Base-by-base conservation (phyloP, 2,113 vertebrate species). In the Zingel zingel region DNA sequence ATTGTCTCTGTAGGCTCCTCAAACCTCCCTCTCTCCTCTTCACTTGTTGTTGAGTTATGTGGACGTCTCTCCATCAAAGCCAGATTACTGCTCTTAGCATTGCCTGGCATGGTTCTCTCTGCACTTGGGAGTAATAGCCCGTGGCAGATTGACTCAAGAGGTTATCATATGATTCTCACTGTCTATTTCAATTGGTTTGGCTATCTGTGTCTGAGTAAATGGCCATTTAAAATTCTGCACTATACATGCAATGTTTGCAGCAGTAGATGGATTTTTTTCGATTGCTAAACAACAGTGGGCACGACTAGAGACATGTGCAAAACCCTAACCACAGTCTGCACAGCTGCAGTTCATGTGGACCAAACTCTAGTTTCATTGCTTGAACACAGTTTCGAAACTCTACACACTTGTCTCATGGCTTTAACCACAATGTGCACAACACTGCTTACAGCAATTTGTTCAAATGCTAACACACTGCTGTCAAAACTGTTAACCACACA, bases 61-160 rank as follows among this genome's bases (percentile, higher is more conserved):
- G 83, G 70, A 84, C 67, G 84, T 86, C 75, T 88, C 80, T 91
- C 88, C 88, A 87, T 92, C 91, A 91, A 87, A 93, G 91, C 72
- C 85, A 86, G 90, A 91, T 93, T 90, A 91, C 80, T 67, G 74
- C 75, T 87, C 74, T 89, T 86, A 78, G 61, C 48, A 54, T 79
- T 86, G 81, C 81, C 79, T 62, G 74, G 75, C 68, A 19, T 83
- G 87, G 87, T 88, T 93, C 82, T 86, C 80, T 85, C 59, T 86
- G 8, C 70, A 21, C 73, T 79, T 83, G 79, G 77, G 79, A 92
- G 79, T 79, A 62, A 39, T 73, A 69, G 69, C 71, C 76, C 47
- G 27, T 21, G 15, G 76, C 70, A 70, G 74, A 81, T 63, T 77
- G n/a, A 68, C 69, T 86, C 39, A 5, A 79, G 70, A 71, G 87